Percentiles rank a stretch among this genome's conserved stretches.
Evolutionary conservation across 2,888 invertebrate genomes (phyloP).

Genomic region (Ptychoptera contaminata): DNA sequence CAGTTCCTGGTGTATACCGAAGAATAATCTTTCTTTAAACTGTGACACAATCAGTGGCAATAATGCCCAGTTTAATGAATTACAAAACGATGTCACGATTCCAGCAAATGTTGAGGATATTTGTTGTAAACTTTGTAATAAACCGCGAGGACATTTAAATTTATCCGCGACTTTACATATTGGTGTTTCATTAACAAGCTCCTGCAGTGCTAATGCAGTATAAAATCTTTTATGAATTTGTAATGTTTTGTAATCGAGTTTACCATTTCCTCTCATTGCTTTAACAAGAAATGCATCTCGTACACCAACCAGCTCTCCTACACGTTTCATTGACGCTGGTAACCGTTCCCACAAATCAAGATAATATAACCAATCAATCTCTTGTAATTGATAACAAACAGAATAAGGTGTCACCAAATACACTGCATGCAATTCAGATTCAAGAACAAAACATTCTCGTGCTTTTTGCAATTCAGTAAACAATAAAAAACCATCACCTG

Average conservation of each 20-base stretch:
- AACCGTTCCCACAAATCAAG: slow-evolving; percentile 71
- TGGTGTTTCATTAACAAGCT: slow-evolving; percentile 81
- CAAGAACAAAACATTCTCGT: slow-evolving; percentile 75
- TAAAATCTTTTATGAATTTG: slow-evolving; percentile 67
- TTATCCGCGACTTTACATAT: slow-evolving; percentile 65
- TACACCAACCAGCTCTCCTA: slow-evolving; percentile 79
- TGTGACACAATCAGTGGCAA: slow-evolving; percentile 78
- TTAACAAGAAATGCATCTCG: slow-evolving; percentile 70
- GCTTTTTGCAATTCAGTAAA: slow-evolving; percentile 84
- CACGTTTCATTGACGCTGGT: slow-evolving; percentile 61
- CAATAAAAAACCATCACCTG: slow-evolving; percentile 78
- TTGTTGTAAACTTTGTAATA: slow-evolving; percentile 87
- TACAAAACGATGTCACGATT: slow-evolving; percentile 94
- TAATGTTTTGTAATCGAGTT: slow-evolving; percentile 36
- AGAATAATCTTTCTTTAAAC: slow-evolving; percentile 86
- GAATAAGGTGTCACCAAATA: slow-evolving; percentile 92
- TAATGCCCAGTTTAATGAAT: slow-evolving; percentile 81
- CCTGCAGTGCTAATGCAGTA: slow-evolving; percentile 79
- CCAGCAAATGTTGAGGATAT: slow-evolving; percentile 92
- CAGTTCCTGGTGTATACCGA: slow-evolving; percentile 84
- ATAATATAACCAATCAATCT: slow-evolving; percentile 68
- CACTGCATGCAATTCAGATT: slow-evolving; percentile 87
- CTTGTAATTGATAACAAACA: slow-evolving; percentile 56
- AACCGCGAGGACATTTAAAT: slow-evolving; percentile 74
- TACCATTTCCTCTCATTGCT: slow-evolving; percentile 52